Conservation (phyloP, 2,797 vertebrate genomes). For the Malacoraja senta region DNA sequence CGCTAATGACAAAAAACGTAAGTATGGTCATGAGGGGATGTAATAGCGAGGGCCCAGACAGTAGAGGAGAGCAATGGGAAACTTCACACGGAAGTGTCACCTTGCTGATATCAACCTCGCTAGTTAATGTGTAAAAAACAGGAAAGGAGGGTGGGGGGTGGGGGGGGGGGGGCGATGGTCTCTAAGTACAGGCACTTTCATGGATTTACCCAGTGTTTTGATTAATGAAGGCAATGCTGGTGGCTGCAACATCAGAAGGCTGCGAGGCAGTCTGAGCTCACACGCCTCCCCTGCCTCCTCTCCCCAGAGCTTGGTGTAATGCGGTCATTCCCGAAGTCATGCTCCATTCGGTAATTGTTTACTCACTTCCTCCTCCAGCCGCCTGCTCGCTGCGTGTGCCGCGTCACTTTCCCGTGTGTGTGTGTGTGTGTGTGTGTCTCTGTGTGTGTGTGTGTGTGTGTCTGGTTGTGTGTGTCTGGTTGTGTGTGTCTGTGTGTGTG, state of each 20-base stretch:
- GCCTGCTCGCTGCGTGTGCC: too few relatives aligned
- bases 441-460: too few relatives aligned
- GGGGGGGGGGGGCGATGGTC: too few relatives aligned
- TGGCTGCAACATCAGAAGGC: too few relatives aligned
- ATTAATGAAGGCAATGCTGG: not conserved
- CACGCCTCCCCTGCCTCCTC: not conserved
- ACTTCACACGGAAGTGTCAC: not conserved
- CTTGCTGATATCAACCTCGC: not conserved
- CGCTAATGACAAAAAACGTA: constrained; percentile 91
- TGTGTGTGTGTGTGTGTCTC: too few relatives aligned
- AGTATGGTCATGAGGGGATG: constrained; percentile 54
- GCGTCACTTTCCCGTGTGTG: too few relatives aligned
- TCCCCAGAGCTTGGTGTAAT: not conserved
- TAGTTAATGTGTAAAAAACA: not conserved
- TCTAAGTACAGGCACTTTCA: not conserved
- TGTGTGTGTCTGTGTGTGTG: too few relatives aligned
- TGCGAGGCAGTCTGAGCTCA: too few relatives aligned
- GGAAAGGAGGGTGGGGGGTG: too few relatives aligned
- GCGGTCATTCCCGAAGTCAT: not conserved
- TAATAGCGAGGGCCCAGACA: not conserved
- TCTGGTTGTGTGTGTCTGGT: too few relatives aligned
- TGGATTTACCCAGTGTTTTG: not conserved
- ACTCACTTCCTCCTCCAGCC: not conserved
- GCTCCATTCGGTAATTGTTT: not conserved
- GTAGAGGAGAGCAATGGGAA: not conserved